Evolutionary conservation across 2,888 invertebrate genomes (phyloP), one percentile per base, ranked within the genome.

Genomic region (Oxyscelio sp.): DNA sequence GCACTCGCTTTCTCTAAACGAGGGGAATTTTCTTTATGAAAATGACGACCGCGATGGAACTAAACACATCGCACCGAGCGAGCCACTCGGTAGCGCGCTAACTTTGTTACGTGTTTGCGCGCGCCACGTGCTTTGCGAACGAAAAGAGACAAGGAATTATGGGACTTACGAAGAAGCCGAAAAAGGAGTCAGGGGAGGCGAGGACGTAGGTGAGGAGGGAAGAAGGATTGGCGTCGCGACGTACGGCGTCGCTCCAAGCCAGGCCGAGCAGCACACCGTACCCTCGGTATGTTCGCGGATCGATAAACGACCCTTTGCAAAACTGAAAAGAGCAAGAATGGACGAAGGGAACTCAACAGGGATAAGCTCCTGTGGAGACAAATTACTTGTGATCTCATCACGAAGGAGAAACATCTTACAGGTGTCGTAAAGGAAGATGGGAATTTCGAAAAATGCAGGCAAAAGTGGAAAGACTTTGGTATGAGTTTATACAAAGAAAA

Each of bases 111-210:
- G 71, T 80, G 73, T 88, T 66, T 21, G 66, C 50, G 40, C 58
- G 27, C 48, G 85, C 87, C 92, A 91, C 92, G 92, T 92, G 92
- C 88, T 87, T 86, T 13, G 31, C 6, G 17, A 77, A 52, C 56
- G 48, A 82, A 70, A 70, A 70, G 43, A 59, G 73, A 40, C 45
- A 38, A 61, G 54, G 50, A 58, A 52, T n/a, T 43, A 43, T 15
- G 15, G 4, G 43, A 43, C n/a, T 17, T n/a, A 15, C 43, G 43
- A 43, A 43, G 65, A 52, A 77, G 21, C 38, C 43, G 21, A 77
- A 75, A 63, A 73, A 40, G 52, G 48, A 61, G 56, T 22, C n/a
- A n/a, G n/a, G n/a, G n/a, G n/a, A 54, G 52, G 6, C 31, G 22
- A 54, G 58, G 21, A 27, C 50, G 54, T 19, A 68, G 48, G 13